Base-by-base conservation (phyloP, 2,113 vertebrate species). In the Thymallus thymallus region DNA sequence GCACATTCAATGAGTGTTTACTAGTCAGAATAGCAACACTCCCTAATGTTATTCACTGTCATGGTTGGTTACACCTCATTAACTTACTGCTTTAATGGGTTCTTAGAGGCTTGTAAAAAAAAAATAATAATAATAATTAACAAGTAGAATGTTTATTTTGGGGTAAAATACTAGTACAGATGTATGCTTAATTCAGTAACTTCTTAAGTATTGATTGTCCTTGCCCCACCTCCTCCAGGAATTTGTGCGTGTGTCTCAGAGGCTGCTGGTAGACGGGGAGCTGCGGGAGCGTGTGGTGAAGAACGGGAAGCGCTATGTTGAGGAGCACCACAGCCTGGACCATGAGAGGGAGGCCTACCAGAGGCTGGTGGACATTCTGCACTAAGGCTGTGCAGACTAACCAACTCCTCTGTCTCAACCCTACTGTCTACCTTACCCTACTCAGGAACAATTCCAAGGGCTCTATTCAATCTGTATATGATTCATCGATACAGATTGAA, bases 211-310 rank as follows among this genome's bases (percentile, higher is more conserved):
- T 41, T 60, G 6, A 22, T 60, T 22, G 48, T 51, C 16, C 56
- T 60, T 60, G 73, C 48, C 69, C 74, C 82, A 55, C 18, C 84
- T 76, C 75, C 72, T 76, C 56, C 83, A 99, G 97, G 97, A 98
- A 79, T 99, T 99, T 85, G 88, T 98, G 64, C 82, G 77, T 63
- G 88, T 96, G 77, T 94, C 96, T 66, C 88, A 92, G 91, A 92
- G 87, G 68, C 90, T 99, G 84, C 79, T 95, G 71, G 81, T 82
- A 0, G 94, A 98, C 30, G 85, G 80, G 0, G 45, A 70, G 3
- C 84, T 97, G 75, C 88, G 90, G 73, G 91, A 85, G 62, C 86
- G 81, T 66, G 73, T 99, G 12, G 90, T 88, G 72, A 76, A 56
- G 58, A 92, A 87, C 1, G 96, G 94, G 5, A 95, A 93, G 82